A percentile compares a stretch with the other conserved stretches of the same genome.
Evolutionary conservation across 2,113 vertebrate species (phyloP).

Genomic region (Colius striatus): DNA sequence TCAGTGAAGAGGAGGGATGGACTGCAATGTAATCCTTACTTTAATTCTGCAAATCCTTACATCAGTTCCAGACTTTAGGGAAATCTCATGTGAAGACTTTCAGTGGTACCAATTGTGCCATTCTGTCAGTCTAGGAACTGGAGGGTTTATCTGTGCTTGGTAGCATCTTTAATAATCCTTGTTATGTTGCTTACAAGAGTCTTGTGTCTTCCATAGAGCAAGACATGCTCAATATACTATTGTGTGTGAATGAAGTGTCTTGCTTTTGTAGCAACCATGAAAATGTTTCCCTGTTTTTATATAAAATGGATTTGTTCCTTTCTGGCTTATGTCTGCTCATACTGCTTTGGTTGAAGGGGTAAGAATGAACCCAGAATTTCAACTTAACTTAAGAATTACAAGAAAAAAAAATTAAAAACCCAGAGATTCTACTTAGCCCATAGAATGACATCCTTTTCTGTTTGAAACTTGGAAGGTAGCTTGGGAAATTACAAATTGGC

Average conservation of each 20-base stretch:
- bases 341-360: not conserved
- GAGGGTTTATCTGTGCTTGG: not conserved
- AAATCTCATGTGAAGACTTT: not conserved
- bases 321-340: not conserved
- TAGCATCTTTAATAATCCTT: conserved; percentile 20
- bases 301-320: not conserved
- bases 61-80: not conserved
- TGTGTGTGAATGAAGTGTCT: not conserved
- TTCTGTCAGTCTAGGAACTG: not conserved
- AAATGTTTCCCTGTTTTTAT: not conserved
- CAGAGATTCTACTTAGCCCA: not conserved
- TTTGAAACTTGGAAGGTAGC: not conserved
- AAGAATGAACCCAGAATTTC: not conserved
- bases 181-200: not conserved
- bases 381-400: not conserved
- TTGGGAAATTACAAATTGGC: not conserved
- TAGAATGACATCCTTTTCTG: not conserved
- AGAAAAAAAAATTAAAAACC: fast-evolving
- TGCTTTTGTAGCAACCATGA: fast-evolving
- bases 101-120: not conserved
- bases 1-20: not conserved
- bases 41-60: not conserved
- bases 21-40: not conserved
- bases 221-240: not conserved
- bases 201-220: not conserved